A percentile compares a stretch with the other conserved stretches of the same genome.
Evolutionary conservation across 2,888 invertebrate genomes (phyloP).

Genomic region (Disparrhopalites patrizii): DNA sequence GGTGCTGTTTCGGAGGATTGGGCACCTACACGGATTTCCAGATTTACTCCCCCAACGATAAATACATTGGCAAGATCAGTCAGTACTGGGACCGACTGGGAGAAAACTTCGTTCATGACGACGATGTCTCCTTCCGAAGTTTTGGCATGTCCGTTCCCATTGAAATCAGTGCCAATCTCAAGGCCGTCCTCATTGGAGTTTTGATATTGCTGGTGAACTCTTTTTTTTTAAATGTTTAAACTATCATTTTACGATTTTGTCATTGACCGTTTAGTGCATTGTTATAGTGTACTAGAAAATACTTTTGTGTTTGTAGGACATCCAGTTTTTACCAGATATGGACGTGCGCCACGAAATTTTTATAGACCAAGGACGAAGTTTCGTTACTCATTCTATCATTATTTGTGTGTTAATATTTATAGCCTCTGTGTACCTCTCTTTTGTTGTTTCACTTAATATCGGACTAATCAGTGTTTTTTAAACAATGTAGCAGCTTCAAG

Average conservation of each 20-base stretch:
- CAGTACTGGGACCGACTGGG: background rate
- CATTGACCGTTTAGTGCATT: background rate
- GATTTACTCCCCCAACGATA: background rate
- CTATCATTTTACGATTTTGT: too few species aligned
- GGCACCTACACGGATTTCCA: background rate
- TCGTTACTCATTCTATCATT: too few species aligned
- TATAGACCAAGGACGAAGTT: too few species aligned
- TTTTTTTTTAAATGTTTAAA: too few species aligned
- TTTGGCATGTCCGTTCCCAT: background rate
- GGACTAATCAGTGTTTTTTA: too few species aligned
- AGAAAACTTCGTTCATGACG: background rate
- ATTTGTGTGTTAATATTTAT: too few species aligned
- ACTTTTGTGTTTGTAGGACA: background rate
- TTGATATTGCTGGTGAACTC: background rate
- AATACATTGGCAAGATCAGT: background rate
- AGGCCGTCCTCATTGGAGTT: background rate
- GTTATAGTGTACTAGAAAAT: background rate
- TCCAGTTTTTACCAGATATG: background rate
- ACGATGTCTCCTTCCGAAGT: background rate
- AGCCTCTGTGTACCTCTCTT: too few species aligned
- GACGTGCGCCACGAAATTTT: background rate
- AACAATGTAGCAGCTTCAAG: too few species aligned
- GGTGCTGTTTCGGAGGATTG: background rate
- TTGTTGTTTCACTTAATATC: too few species aligned
- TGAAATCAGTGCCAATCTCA: background rate